Conservation (phyloP, 2,113 vertebrate species). For the Pterocles orientalis region DNA sequence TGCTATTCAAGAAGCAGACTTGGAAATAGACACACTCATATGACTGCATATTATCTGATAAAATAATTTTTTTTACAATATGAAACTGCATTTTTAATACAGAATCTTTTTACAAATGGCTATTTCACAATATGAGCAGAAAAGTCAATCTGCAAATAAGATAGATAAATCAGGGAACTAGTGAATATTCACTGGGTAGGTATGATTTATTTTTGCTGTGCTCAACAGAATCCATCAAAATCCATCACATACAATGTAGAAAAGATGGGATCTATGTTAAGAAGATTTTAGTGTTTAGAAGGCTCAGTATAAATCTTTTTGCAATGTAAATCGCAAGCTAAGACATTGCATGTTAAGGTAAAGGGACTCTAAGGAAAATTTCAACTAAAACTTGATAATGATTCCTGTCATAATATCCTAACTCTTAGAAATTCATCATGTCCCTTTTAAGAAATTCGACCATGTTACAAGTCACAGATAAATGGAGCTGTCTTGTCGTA, state of each 20-base stretch:
- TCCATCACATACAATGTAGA: not conserved
- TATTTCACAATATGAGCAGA: not conserved
- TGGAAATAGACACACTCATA: not conserved
- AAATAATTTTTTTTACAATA: not conserved
- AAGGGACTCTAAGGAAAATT: not conserved
- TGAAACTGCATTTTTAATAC: not conserved
- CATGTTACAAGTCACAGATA: not conserved
- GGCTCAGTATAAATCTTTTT: slow-evolving; percentile 2
- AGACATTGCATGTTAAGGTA: not conserved
- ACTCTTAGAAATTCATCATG: not conserved
- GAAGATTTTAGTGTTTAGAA: slow-evolving; percentile 24
- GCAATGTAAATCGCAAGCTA: slow-evolving; percentile 21
- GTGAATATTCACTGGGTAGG: not conserved
- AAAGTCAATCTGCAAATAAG: not conserved
- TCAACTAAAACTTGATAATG: not conserved
- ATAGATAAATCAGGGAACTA: not conserved
- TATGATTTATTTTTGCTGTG: not conserved
- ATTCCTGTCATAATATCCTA: not conserved
- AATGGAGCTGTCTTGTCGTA: not conserved
- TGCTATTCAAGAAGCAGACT: not conserved
- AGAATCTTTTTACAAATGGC: not conserved
- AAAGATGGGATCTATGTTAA: slow-evolving; percentile 31
- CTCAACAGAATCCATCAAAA: slow-evolving; percentile 26
- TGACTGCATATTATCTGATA: not conserved
- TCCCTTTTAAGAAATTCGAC: not conserved